Conservation (phyloP, 1,140 invertebrate genomes). For the Euura saliciscinereae region DNA sequence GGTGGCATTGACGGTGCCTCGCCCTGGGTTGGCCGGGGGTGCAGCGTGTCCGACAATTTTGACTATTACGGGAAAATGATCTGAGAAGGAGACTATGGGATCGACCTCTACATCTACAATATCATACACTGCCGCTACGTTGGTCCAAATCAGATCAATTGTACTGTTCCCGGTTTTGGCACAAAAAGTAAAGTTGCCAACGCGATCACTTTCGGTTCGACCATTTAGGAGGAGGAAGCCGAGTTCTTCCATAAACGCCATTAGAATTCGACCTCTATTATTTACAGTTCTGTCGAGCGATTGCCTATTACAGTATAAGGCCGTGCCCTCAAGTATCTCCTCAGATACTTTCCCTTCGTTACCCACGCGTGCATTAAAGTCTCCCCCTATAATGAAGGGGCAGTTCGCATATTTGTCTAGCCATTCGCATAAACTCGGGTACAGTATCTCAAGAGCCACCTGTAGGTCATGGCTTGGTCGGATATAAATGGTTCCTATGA, state of each 20-base stretch:
- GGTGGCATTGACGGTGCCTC: no score
- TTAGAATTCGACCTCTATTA: not conserved
- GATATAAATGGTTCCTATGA: not conserved
- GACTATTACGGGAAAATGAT: not conserved
- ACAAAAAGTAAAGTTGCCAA: not conserved
- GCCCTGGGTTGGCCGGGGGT: no score
- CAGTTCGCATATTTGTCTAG: not conserved
- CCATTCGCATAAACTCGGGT: not conserved
- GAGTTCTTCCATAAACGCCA: not conserved
- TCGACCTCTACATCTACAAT: not conserved
- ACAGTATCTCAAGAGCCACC: not conserved
- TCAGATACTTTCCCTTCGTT: not conserved
- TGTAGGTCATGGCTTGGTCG: not conserved
- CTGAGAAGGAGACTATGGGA: not conserved
- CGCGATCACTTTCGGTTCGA: not conserved
- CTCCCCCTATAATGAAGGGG: not conserved
- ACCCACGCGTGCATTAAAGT: slow-evolving; percentile 12
- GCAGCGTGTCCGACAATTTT: not conserved
- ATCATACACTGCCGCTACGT: not conserved
- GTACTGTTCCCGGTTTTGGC: slow-evolving; percentile 8
- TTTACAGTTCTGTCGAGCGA: not conserved
- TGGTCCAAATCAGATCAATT: slow-evolving; percentile 8
- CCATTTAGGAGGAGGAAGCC: slow-evolving; percentile 10
- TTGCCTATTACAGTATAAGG: not conserved
- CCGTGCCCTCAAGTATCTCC: not conserved